Percentiles rank a stretch among this genome's conserved stretches.
These are phyloP conservation scores for Nilaparvata lugens DNA, from an alignment of 1,140 invertebrate genomes.

Conservation along the genomic window DNA sequence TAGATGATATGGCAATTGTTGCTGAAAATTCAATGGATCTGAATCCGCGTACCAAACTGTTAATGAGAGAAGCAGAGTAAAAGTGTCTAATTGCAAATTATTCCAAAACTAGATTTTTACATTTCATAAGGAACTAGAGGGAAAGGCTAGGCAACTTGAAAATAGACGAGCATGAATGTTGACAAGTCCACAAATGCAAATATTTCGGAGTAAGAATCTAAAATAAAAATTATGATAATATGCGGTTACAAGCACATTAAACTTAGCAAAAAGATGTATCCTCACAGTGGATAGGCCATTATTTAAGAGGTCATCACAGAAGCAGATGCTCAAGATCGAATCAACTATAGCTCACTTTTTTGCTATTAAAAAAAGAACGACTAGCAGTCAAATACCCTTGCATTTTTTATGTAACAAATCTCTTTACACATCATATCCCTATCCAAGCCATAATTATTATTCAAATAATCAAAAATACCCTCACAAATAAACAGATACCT, in stretches of 20 bases:
- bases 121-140: background rate
- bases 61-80: constrained; percentile 5
- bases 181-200: constrained; percentile 1
- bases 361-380: no score
- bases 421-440: no score
- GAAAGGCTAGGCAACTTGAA: background rate
- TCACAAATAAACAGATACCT: no score
- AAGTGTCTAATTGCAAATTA: background rate
- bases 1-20: background rate
- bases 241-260: background rate
- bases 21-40: background rate
- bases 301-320: no score
- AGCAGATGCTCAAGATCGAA: no score
- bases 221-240: constrained; percentile 1
- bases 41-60: background rate
- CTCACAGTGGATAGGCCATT: no score
- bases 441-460: no score
- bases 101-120: background rate
- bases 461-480: no score
- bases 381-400: no score
- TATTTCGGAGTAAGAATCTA: constrained; percentile 1
- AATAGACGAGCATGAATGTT: background rate
- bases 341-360: no score
- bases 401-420: no score
- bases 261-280: constrained; percentile 7